Base-by-base conservation (phyloP, 2,113 vertebrate genomes). In the Pseudopodoces humilis region DNA sequence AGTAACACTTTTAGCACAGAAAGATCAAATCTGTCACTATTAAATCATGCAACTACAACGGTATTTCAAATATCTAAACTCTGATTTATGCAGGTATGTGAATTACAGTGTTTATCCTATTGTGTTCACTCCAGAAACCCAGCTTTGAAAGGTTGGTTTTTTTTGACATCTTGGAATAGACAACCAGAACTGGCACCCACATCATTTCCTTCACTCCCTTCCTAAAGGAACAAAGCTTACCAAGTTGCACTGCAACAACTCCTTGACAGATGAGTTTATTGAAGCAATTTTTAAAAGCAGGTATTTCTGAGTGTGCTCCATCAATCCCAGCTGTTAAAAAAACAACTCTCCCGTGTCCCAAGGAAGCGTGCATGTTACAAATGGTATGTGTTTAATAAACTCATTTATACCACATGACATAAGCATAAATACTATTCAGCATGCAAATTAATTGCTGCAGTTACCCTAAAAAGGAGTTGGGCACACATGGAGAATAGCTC, bases 391-490 rank as follows among this genome's bases (percentile, higher is more conserved):
- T 90, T 91, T 74, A 78, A 62, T 60, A 83, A 52, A 68, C 64
- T 91, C 55, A 77, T 91, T 95, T 92, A 94, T 59, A 95, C 93
- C 84, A 95, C 13, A 81, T 49, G 89, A 93, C 58, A 53, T 82
- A 71, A 95, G 70, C 74, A 83, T 86, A 86, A 95, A 83, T 25
- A 70, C 86, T 72, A 85, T 17, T 80, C 50, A 71, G 56, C 85
- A 86, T 75, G 65, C 70, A 92, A 93, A 87, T 92, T 94, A 92
- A 90, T 77, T 96, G 90, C 90, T 93, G 76, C 71, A 69, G 44
- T 49, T 91, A 27, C 75, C 85, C 23, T 21, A 12, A 1, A 27
- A 90, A 78, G 50, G 39, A 35, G 50, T 12, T 91, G 72, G 92
- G 82, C 37, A 83, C 64, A 78, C 24, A 33, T 76, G 46, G 58